These are phyloP conservation scores for Thumatha senex DNA, from an alignment of 2,888 invertebrate species.

Conservation along the genomic window DNA sequence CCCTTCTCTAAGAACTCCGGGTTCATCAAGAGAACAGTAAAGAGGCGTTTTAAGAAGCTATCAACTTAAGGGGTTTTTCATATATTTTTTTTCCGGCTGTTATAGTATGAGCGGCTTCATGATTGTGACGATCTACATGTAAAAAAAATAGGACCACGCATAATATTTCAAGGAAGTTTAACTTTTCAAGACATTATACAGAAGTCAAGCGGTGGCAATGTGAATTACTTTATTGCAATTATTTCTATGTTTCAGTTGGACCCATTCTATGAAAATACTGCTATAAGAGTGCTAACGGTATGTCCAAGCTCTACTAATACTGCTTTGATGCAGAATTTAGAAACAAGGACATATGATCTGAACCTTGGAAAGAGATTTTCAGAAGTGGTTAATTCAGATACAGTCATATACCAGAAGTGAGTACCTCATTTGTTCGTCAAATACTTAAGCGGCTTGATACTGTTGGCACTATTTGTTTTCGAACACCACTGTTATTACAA, in stretches of 20 bases:
- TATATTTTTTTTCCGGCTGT: too few relatives aligned
- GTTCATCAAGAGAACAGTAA: too few relatives aligned
- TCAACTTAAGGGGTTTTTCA: not conserved
- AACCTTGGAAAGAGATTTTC: constrained; percentile 18
- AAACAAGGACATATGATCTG: constrained; percentile 27
- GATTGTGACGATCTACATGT: too few relatives aligned
- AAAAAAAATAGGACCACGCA: too few relatives aligned
- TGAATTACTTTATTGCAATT: not conserved
- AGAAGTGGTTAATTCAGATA: not conserved
- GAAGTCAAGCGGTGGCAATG: too few relatives aligned
- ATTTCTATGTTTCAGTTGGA: constrained; percentile 29
- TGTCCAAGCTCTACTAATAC: constrained; percentile 53
- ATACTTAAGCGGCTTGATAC: too few relatives aligned
- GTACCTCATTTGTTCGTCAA: not conserved
- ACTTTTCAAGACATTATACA: too few relatives aligned
- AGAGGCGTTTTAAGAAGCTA: not conserved
- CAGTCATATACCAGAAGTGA: constrained; percentile 31
- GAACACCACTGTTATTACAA: too few relatives aligned
- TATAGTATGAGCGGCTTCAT: too few relatives aligned
- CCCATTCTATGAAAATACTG: constrained; percentile 41
- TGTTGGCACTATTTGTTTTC: too few relatives aligned
- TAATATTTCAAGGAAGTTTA: too few relatives aligned
- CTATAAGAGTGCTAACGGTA: constrained; percentile 44
- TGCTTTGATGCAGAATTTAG: constrained; percentile 39
- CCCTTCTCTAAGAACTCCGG: too few relatives aligned